These are phyloP conservation scores for Sipha maydis DNA, from an alignment of 2,888 invertebrate genomes.

Conservation along the genomic window DNA sequence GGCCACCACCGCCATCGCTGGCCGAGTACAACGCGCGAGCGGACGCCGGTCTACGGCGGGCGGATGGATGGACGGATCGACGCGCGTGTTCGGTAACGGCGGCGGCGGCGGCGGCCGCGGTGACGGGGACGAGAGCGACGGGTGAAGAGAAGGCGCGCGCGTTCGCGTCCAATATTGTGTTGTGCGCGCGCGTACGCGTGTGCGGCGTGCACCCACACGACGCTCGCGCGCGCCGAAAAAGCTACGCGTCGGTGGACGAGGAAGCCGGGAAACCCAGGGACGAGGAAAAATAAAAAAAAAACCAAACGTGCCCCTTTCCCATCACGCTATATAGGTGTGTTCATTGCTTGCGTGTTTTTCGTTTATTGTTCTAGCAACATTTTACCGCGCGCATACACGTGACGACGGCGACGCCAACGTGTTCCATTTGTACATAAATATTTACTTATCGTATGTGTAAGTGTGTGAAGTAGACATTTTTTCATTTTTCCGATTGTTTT, in stretches of 20 bases:
- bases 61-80: not conserved
- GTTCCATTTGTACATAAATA: too few relatives aligned
- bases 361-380: too few relatives aligned
- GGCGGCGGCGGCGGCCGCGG: not conserved
- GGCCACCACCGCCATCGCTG: not conserved
- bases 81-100: not conserved
- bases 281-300: not conserved
- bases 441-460: too few relatives aligned
- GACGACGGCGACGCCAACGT: too few relatives aligned
- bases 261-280: not conserved
- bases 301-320: not conserved
- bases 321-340: too few relatives aligned
- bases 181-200: not conserved
- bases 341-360: too few relatives aligned
- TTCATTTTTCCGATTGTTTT: too few relatives aligned
- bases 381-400: not conserved
- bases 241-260: not conserved
- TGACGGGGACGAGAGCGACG: not conserved
- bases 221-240: not conserved
- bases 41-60: not conserved
- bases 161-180: not conserved
- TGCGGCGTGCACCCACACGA: too few relatives aligned
- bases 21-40: not conserved
- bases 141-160: not conserved
- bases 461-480: too few relatives aligned